Evolutionary conservation across 2,797 vertebrate genomes (phyloP).

Genomic region (Liasis olivaceus): DNA sequence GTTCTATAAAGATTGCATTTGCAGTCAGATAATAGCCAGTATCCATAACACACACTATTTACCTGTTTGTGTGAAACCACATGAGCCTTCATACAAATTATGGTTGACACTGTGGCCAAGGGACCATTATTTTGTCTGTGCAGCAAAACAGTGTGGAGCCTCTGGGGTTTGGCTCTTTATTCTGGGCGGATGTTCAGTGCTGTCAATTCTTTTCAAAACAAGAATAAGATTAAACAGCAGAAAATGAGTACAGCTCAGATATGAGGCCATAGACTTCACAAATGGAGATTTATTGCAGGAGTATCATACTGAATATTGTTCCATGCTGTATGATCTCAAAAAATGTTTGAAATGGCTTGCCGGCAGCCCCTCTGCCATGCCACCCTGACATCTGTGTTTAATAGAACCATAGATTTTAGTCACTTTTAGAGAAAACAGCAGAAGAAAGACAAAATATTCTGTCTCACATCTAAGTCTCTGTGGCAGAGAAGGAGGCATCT

Average conservation of each 20-base stretch:
- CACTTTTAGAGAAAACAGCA: conserved; percentile 20
- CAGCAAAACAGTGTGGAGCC: background rate
- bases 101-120: conserved; percentile 15
- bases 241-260: conserved; percentile 33
- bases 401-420: conserved; percentile 35
- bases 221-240: conserved; percentile 26
- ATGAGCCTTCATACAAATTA: conserved; percentile 1
- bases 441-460: conserved; percentile 45
- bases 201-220: background rate
- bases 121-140: conserved; percentile 12
- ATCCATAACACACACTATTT: conserved; percentile 10
- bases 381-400: conserved; percentile 46
- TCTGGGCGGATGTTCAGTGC: background rate
- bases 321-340: conserved; percentile 26
- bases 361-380: background rate
- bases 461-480: conserved; percentile 2
- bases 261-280: conserved; percentile 1
- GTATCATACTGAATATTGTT: conserved; percentile 11
- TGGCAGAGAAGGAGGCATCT: background rate
- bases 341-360: conserved; percentile 28
- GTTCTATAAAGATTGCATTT: background rate
- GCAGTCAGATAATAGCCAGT: background rate
- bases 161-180: background rate
- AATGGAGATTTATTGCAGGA: conserved; percentile 43
- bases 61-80: conserved; percentile 2